A percentile compares a stretch with the other conserved stretches of the same genome.
phyloP scores from a whole-genome alignment of 1,140 invertebrate genomes.

The Platorchestia sp. region DNA sequence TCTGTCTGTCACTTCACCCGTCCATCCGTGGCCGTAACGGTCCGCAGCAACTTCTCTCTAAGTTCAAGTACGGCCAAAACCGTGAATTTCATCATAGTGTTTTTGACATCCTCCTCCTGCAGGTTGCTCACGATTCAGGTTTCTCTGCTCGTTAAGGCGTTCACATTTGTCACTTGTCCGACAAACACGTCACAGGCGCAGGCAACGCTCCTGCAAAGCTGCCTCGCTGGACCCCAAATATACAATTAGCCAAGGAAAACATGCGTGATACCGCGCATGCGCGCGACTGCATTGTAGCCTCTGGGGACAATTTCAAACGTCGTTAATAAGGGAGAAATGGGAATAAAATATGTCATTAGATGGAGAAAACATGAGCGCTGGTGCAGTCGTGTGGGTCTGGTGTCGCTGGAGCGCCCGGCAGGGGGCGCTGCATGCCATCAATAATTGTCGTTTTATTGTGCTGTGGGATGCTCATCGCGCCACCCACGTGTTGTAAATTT shows the following conservation, averaged over 20 bases:
- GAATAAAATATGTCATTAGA: neutral
- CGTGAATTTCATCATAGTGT: conserved; percentile 28
- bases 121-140: conserved; percentile 46
- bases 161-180: conserved; percentile 50
- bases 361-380: neutral
- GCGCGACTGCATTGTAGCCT: neutral
- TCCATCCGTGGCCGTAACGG: neutral
- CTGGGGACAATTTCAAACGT: neutral
- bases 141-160: conserved; percentile 42
- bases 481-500: neutral
- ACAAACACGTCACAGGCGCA: conserved; percentile 24
- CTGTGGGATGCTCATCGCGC: neutral
- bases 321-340: neutral
- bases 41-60: neutral
- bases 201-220: neutral
- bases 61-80: neutral
- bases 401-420: neutral
- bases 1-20: neutral
- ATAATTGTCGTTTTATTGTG: neutral
- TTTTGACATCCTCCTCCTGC: neutral
- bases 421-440: neutral
- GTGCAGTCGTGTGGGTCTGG: neutral
- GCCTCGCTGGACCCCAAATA: neutral
- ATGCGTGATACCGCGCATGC: neutral
- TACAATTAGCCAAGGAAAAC: neutral